phyloP scores from a whole-genome alignment of 2,797 vertebrate genomes.

The Pipistrellus kuhlii region DNA sequence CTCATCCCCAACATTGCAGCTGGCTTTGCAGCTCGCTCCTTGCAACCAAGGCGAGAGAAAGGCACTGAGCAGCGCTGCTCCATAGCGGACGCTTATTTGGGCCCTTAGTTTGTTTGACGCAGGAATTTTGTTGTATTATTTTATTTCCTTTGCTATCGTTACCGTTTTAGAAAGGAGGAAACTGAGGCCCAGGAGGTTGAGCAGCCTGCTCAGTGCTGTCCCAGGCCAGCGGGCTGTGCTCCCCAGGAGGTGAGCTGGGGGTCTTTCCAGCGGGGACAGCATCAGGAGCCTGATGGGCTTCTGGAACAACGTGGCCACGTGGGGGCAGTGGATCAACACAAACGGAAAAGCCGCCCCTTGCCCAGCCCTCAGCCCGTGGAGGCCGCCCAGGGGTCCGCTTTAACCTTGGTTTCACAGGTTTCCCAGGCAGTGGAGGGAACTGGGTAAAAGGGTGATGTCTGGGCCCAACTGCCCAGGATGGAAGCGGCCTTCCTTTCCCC shows the following conservation, averaged over 20 bases:
- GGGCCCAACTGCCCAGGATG: background rate
- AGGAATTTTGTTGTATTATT: background rate
- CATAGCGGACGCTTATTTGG: background rate
- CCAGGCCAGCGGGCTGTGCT: background rate
- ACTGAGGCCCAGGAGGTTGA: background rate
- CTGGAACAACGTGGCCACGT: slow-evolving; percentile 30
- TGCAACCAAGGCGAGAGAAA: background rate
- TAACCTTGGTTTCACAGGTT: background rate
- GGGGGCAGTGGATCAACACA: slow-evolving; percentile 65
- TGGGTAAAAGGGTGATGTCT: background rate
- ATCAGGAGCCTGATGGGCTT: too few relatives aligned
- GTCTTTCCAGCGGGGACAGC: background rate
- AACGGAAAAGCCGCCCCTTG: background rate
- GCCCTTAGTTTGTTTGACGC: background rate
- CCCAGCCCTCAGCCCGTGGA: background rate
- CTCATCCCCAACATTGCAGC: background rate
- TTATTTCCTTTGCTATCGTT: background rate
- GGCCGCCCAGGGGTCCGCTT: background rate
- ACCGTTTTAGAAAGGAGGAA: background rate
- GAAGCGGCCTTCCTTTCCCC: background rate
- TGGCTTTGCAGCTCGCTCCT: background rate
- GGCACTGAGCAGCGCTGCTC: background rate
- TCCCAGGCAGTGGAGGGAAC: background rate
- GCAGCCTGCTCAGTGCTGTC: background rate
- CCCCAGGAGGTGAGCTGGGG: background rate